Base-by-base conservation (phyloP, 2,797 vertebrate species). In the Sebastes diploproa region DNA sequence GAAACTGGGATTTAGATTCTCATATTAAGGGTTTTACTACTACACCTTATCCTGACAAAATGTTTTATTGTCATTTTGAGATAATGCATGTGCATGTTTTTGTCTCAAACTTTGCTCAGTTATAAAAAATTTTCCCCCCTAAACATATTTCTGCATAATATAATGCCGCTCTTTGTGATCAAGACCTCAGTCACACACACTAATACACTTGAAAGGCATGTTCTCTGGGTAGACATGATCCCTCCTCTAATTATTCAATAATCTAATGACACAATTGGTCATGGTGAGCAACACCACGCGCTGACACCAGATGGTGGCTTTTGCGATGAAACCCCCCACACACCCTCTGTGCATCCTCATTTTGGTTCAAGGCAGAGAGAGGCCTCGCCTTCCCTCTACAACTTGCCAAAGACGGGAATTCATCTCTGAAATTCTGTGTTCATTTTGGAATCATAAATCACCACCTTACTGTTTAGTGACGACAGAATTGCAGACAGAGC, bases 231-330 rank as follows among this genome's bases (percentile, higher is more conserved):
- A 91, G 92, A 91, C 89, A 91, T 92, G 92, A 93, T 90, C 92
- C 90, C 84, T 81, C 75, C 88, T 92, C 92, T 94, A 93, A 94
- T 95, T 93, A 94, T 94, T 94, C 93, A 93, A 93, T 93, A 89
- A 94, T 95, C 92, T 94, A 94, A 94, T 94, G 94, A 94, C 93
- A 94, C 90, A 85, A 95, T 95, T 95, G 94, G 95, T 95, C 94
- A 95, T 92, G 92, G 94, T 86, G 91, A 93, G 93, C 91, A 91
- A 89, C 91, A 86, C 91, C 82, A 89, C 67, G 86, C 82, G 67
- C 91, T 91, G 86, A 92, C 91, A 94, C 89, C 94, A 95, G 94
- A 95, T 95, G 95, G 93, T 92, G 89, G 91, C 82, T 93, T 91
- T 84, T 88, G 89, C 85, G 29, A 77, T 66, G 85, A 88, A 90